Conservation (phyloP, 2,113 vertebrate species). For the Alouatta palliata region DNA sequence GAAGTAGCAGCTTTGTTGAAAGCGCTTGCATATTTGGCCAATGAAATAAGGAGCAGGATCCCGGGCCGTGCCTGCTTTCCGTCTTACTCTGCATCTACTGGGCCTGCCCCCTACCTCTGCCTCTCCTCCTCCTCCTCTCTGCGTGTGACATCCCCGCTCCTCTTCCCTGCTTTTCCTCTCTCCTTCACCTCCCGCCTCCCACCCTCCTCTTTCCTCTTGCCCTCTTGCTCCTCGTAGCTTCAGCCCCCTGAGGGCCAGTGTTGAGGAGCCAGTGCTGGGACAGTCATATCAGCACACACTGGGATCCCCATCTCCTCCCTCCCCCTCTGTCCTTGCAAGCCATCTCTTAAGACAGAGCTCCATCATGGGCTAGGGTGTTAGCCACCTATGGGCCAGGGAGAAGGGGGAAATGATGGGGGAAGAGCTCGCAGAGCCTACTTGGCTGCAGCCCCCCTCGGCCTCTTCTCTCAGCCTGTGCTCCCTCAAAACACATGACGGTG, state of each 20-base stretch:
- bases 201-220: background rate
- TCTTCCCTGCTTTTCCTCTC: too few species aligned
- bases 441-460: background rate
- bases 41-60: background rate
- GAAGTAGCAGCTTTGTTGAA: background rate
- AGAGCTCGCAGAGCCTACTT: too few species aligned
- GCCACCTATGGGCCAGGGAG: background rate
- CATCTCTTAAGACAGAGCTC: background rate
- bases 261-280: too few species aligned
- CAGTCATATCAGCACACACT: fast-evolving
- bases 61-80: background rate
- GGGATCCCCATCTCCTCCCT: background rate
- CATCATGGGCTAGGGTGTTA: background rate
- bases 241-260: background rate
- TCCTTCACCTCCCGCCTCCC: too few species aligned
- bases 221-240: background rate
- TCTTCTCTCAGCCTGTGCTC: background rate
- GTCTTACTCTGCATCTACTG: fast-evolving
- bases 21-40: fast-evolving
- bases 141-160: too few species aligned
- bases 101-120: fast-evolving
- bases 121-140: too few species aligned
- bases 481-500: background rate
- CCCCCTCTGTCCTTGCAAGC: background rate
- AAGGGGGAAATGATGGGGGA: background rate